Percentiles rank a stretch among this genome's conserved stretches.
Conservation (phyloP, 2,113 vertebrate species). For the Aspiorhynchus laticeps region DNA sequence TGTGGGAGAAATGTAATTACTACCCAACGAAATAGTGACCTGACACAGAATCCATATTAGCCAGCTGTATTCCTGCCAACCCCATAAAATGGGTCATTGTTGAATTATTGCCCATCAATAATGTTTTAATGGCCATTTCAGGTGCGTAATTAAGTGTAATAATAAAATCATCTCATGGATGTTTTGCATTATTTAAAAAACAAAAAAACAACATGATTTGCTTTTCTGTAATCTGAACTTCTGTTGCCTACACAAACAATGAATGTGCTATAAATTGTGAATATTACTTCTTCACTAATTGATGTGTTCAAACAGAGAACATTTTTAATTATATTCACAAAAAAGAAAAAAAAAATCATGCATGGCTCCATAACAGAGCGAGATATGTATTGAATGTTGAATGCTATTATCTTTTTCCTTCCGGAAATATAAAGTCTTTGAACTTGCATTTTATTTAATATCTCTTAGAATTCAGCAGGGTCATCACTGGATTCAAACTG, state of each 20-base stretch:
- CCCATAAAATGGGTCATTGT: neutral
- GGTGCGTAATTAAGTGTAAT: neutral
- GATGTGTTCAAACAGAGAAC: neutral
- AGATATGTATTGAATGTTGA: constrained; percentile 30
- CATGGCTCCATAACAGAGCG: constrained; percentile 26
- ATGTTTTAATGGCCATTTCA: constrained; percentile 2
- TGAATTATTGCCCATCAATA: constrained; percentile 1
- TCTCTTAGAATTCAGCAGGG: constrained; percentile 68
- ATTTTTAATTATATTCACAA: constrained; percentile 32
- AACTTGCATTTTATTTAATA: constrained; percentile 56
- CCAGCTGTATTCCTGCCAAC: neutral
- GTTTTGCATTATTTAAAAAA: neutral
- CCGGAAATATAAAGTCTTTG: constrained; percentile 28
- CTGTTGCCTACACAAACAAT: neutral
- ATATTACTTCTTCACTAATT: neutral
- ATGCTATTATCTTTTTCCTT: constrained; percentile 29
- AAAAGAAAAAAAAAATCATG: no score
- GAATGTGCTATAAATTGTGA: neutral
- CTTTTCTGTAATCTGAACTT: neutral
- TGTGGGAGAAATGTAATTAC: constrained; percentile 48
- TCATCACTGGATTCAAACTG: constrained; percentile 65
- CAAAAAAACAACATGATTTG: neutral
- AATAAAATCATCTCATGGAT: neutral
- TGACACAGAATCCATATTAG: constrained; percentile 14
- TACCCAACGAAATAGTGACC: constrained; percentile 34